A percentile compares a stretch with the other conserved stretches of the same genome.
Conservation (phyloP, 2,888 invertebrate species). For the Amphipyra berbera region DNA sequence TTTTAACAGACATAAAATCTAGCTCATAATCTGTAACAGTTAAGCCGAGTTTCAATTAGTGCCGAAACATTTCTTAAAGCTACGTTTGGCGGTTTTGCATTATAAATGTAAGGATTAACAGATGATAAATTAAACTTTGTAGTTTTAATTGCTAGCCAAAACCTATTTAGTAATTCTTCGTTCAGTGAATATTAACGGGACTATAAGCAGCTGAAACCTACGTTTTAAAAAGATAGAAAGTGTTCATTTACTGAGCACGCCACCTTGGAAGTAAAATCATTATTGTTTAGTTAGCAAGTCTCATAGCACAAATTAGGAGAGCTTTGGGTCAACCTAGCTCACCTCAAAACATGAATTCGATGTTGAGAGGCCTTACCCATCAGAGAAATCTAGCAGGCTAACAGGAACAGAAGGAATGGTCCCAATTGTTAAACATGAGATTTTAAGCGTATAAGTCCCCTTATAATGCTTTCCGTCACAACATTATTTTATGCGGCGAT, state of each 20-base stretch:
- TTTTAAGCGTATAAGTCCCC: conserved; percentile 38
- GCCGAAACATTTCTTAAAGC: conserved; percentile 11
- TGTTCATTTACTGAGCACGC: too few relatives aligned
- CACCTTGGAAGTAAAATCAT: too few relatives aligned
- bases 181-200: too few relatives aligned
- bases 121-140: conserved; percentile 25
- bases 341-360: too few relatives aligned
- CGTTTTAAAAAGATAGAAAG: too few relatives aligned
- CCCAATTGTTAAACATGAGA: conserved; percentile 25
- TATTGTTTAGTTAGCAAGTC: too few relatives aligned
- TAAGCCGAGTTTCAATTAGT: conserved; percentile 12
- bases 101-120: conserved; percentile 27
- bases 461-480: conserved; percentile 22
- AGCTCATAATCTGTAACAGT: conserved; percentile 7
- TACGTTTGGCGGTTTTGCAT: conserved; percentile 6
- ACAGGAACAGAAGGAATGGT: conserved; percentile 18
- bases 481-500: conserved; percentile 47
- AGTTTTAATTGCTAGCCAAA: neutral
- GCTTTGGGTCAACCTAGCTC: too few relatives aligned
- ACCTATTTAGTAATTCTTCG: neutral
- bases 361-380: neutral
- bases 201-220: too few relatives aligned
- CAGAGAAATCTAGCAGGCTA: conserved; percentile 4
- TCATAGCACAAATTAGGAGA: too few relatives aligned
- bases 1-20: conserved; percentile 1